Evolutionary conservation across 2,113 vertebrate genomes (phyloP), one percentile per base, ranked within the genome.

Genomic region (Serinus canaria): DNA sequence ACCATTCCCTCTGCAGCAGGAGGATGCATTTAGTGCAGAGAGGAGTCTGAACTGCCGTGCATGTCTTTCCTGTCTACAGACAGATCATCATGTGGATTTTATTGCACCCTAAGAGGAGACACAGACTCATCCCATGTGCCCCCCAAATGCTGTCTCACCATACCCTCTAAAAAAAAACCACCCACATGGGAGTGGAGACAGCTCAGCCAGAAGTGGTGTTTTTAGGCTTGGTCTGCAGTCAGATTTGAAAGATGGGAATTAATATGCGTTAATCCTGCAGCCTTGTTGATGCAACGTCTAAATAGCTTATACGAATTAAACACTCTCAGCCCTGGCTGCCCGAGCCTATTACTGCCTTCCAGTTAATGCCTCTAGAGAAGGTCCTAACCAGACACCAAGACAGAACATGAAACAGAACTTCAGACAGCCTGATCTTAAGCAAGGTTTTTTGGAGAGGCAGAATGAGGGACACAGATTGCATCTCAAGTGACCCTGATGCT

Each of bases 1-100:
- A 10, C 15, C 33, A 52, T 0, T 2, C 2, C 0, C 2, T 2
- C 0, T 7, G 30, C 30, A 52, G 21, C 30, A 39, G 13, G 37
- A 80, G 7, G 21, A 1, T 86, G 14, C 4, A 17, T 56, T 56
- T 64, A 35, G 33, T 22, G 9, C 30, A 76, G 30, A 30, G 18
- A 64, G 13, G 7, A 43, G 10, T 11, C 20, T 46, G 13, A 43
- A 18, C 4, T 22, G 4, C 14, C 30, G 23, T 73, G 52, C 3
- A 17, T 55, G 8, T 86, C 1, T 52, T 31, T 55, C 6, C 4
- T 83, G 2, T 59, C 53, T 55, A 15, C 33, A 30, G 13, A 15
- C 33, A 30, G 15, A 68, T 1, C 9, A 33, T 20, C 1, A 0
- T 2, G 8, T 27, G 9, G 21, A 37, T 52, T 72, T 91, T 47